Evolutionary conservation across 1,140 invertebrate species (phyloP).

Genomic region (Oncopeltus fasciatus): DNA sequence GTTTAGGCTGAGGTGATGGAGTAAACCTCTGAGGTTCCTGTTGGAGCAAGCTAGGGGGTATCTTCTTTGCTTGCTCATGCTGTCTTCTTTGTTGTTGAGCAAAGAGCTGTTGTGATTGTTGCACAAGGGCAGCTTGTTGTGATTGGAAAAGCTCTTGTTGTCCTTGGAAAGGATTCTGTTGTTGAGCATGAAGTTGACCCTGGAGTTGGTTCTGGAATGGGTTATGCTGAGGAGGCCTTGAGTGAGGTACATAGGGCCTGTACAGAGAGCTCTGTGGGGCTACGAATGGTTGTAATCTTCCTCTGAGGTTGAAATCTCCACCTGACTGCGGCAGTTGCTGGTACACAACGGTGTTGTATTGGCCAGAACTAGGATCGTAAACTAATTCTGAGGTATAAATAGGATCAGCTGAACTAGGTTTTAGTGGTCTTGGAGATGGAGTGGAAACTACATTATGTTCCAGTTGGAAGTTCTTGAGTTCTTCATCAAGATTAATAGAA

Average conservation of each 20-base stretch:
- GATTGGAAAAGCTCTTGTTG: constrained; percentile 54
- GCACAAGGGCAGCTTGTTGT: constrained; percentile 48
- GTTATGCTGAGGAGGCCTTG: constrained; percentile 20
- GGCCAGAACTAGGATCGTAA: constrained; percentile 58
- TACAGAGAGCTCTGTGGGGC: constrained; percentile 17
- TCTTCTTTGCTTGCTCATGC: constrained; percentile 17
- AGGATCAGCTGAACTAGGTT: constrained; percentile 30
- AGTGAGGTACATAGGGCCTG: constrained; percentile 18
- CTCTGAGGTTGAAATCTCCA: constrained; percentile 52
- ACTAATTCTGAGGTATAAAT: constrained; percentile 62
- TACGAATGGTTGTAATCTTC: constrained; percentile 57
- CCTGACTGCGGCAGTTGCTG: constrained; percentile 53
- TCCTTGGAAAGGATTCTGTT: constrained; percentile 20
- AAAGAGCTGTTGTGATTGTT: constrained; percentile 57
- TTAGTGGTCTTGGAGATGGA: constrained; percentile 24
- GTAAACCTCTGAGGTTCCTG: constrained; percentile 22
- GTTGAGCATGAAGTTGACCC: constrained; percentile 45
- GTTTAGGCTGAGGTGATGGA: constrained; percentile 11
- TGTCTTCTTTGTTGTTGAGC: constrained; percentile 42
- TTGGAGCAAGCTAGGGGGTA: constrained; percentile 20
- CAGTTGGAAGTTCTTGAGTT: constrained; percentile 60
- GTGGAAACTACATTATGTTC: constrained; percentile 41
- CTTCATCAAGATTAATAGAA: constrained; percentile 48
- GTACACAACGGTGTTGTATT: constrained; percentile 65
- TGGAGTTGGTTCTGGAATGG: constrained; percentile 12